A percentile compares a stretch with the other conserved stretches of the same genome.
Conservation (phyloP, 2,888 invertebrate species). For the Eurytoma californica region DNA sequence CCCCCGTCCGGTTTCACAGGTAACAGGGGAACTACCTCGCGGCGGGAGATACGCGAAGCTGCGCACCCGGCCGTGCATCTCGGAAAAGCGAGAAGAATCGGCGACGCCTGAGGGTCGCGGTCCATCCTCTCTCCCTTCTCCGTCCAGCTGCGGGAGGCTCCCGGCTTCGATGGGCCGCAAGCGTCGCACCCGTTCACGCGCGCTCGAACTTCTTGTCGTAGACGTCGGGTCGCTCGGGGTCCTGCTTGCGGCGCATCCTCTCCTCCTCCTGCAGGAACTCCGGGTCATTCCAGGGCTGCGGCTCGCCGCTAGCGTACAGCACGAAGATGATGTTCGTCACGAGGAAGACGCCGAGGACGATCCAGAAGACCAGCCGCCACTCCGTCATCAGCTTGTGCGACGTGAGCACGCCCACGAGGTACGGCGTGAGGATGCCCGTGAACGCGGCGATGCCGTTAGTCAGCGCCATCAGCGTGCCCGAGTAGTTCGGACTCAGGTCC, state of each 20-base stretch:
- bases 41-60: too few relatives aligned
- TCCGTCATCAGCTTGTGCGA: constrained; percentile 73
- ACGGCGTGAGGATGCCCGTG: constrained; percentile 83
- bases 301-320: constrained; percentile 84
- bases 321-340: constrained; percentile 83
- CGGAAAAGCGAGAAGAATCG: too few relatives aligned
- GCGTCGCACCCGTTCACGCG: not conserved
- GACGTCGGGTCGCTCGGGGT: not conserved
- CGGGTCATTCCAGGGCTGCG: constrained; percentile 85
- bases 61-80: too few relatives aligned
- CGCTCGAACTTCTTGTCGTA: constrained; percentile 37
- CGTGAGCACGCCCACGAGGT: constrained; percentile 81
- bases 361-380: constrained; percentile 90
- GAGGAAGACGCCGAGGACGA: constrained; percentile 82
- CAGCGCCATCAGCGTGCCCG: constrained; percentile 75
- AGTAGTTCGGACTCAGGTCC: constrained; percentile 76
- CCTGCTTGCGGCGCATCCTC: constrained; percentile 14
- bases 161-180: not conserved
- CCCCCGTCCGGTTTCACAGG: too few relatives aligned
- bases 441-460: constrained; percentile 82
- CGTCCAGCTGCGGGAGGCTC: too few relatives aligned
- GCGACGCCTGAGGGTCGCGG: too few relatives aligned
- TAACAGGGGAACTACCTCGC: too few relatives aligned
- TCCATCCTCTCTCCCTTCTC: not conserved
- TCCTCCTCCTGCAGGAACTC: constrained; percentile 66